phyloP scores from a whole-genome alignment of 2,113 vertebrate species.

The Camarhynchus parvulus region DNA sequence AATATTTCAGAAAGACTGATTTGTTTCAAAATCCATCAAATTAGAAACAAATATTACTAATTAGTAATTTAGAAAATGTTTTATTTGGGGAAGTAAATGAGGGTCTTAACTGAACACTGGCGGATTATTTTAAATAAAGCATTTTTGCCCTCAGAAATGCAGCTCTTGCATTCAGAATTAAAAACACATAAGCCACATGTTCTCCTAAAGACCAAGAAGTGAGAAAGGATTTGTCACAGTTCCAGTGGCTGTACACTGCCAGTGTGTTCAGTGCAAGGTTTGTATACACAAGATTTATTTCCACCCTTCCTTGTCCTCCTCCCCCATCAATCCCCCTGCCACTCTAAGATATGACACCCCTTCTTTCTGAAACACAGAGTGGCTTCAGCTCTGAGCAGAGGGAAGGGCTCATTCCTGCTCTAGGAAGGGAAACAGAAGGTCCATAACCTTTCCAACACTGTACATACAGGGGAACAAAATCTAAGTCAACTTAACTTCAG shows the following conservation, averaged over 20 bases:
- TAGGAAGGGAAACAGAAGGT: neutral
- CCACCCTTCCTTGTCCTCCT: neutral
- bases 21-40: neutral
- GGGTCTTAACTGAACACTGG: neutral
- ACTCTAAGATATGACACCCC: neutral
- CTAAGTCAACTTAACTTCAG: neutral
- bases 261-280: neutral
- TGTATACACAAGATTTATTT: neutral
- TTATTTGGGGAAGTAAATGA: neutral
- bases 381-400: neutral
- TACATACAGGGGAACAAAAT: neutral
- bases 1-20: neutral
- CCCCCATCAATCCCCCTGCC: neutral
- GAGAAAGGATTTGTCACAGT: neutral
- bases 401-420: neutral
- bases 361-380: neutral
- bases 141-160: neutral
- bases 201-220: neutral
- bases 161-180: neutral
- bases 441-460: neutral
- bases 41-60: neutral
- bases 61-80: neutral
- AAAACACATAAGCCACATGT: accelerated
- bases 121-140: neutral
- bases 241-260: neutral